Percentiles rank a stretch among this genome's conserved stretches.
These are phyloP conservation scores for Argyresthia albistria DNA, from an alignment of 2,888 invertebrate species.

Conservation along the genomic window DNA sequence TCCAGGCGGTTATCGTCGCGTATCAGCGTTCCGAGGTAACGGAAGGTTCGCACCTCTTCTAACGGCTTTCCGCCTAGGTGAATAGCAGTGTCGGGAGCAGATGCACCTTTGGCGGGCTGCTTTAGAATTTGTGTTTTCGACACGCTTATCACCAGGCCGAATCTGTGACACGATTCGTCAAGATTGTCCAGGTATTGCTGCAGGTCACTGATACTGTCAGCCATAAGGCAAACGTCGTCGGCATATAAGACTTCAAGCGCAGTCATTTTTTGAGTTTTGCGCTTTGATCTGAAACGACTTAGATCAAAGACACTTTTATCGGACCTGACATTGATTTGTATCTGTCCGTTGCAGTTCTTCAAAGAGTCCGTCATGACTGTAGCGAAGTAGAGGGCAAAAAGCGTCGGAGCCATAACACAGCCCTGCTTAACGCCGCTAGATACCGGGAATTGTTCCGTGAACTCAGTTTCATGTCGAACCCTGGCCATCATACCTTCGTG, in stretches of 20 bases:
- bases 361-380: constrained; percentile 8
- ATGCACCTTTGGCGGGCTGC: too few species aligned
- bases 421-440: constrained; percentile 8
- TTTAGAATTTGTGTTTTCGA: too few species aligned
- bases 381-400: constrained; percentile 9
- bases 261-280: background rate
- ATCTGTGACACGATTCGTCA: too few species aligned
- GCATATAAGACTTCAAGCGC: background rate
- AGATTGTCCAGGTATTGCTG: too few species aligned
- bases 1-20: too few species aligned
- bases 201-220: too few species aligned
- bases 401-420: constrained; percentile 9
- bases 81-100: too few species aligned
- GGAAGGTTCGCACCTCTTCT: too few species aligned
- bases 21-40: too few species aligned
- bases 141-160: too few species aligned
- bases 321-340: background rate
- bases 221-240: too few species aligned
- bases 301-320: background rate
- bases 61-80: too few species aligned
- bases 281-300: background rate
- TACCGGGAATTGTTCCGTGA: constrained; percentile 4
- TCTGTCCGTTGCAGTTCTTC: constrained; percentile 5
- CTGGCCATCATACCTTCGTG: constrained; percentile 1
- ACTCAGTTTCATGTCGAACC: constrained; percentile 7